These are phyloP conservation scores for Eriosoma lanigerum DNA, from an alignment of 1,140 invertebrate species.

Conservation along the genomic window DNA sequence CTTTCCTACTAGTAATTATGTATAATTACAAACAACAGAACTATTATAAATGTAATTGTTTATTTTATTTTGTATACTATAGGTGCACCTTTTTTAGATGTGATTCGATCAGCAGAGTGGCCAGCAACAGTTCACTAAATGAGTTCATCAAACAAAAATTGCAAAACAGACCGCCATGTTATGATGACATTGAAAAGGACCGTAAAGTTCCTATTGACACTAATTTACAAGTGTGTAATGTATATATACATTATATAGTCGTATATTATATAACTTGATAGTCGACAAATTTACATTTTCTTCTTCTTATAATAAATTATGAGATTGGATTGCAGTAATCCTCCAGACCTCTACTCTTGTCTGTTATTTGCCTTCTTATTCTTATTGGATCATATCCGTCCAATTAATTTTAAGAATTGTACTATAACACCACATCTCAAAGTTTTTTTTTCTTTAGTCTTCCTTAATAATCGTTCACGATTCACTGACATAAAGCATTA, in stretches of 20 bases:
- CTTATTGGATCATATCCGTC: too few species aligned
- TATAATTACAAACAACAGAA: too few species aligned
- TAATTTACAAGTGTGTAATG: background rate
- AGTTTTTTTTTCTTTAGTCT: too few species aligned
- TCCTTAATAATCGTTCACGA: too few species aligned
- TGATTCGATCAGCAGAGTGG: conserved; percentile 23
- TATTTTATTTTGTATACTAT: background rate
- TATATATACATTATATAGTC: too few species aligned
- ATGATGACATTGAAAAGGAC: conserved; percentile 47
- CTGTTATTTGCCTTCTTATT: background rate
- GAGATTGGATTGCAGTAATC: background rate
- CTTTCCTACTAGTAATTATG: too few species aligned
- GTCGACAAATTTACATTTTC: too few species aligned
- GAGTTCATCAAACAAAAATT: conserved; percentile 43
- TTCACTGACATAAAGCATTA: too few species aligned
- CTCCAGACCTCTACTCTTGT: background rate
- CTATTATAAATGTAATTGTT: too few species aligned
- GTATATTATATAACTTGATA: too few species aligned
- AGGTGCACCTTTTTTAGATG: conserved; percentile 16
- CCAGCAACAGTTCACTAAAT: conserved; percentile 41
- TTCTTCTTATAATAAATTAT: background rate
- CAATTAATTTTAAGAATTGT: too few species aligned
- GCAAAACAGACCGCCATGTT: conserved; percentile 44
- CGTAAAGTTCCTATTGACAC: conserved; percentile 41
- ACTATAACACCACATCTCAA: too few species aligned